These are phyloP conservation scores for Dipodomys ordii DNA, from an alignment of 2,113 vertebrate species.

Conservation along the genomic window DNA sequence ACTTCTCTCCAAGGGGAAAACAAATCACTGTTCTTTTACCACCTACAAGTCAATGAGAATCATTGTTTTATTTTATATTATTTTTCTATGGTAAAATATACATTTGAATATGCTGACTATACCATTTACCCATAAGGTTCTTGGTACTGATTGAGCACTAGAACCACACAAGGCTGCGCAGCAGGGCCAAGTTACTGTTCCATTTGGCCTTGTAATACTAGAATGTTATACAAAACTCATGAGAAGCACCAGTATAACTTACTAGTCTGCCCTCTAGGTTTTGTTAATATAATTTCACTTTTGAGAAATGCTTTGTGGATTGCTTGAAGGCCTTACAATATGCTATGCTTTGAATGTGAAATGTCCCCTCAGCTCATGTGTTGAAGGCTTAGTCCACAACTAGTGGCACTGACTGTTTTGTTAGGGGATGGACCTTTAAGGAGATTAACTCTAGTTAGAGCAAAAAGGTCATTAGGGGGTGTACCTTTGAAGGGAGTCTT, in stretches of 20 bases:
- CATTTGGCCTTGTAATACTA: neutral
- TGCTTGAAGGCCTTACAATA: neutral
- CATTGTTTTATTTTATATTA: neutral
- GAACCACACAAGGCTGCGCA: neutral
- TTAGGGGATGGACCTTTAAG: neutral
- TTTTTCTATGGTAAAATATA: neutral
- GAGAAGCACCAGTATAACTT: neutral
- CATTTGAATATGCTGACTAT: neutral
- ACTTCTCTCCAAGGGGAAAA: too few relatives aligned
- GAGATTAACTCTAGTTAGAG: neutral
- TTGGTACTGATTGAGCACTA: neutral
- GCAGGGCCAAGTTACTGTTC: neutral
- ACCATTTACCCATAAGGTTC: neutral
- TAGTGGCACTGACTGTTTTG: neutral
- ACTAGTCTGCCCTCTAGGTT: neutral
- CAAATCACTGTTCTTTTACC: neutral
- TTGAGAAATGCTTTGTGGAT: neutral
- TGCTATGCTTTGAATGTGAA: neutral
- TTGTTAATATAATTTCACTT: neutral
- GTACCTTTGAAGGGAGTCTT: neutral
- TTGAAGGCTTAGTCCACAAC: neutral
- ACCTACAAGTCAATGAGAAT: neutral
- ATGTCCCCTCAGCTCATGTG: neutral
- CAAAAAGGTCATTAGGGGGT: neutral
- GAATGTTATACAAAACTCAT: neutral